Evolutionary conservation across 2,113 vertebrate genomes (phyloP).

Genomic region (Eonycteris spelaea): DNA sequence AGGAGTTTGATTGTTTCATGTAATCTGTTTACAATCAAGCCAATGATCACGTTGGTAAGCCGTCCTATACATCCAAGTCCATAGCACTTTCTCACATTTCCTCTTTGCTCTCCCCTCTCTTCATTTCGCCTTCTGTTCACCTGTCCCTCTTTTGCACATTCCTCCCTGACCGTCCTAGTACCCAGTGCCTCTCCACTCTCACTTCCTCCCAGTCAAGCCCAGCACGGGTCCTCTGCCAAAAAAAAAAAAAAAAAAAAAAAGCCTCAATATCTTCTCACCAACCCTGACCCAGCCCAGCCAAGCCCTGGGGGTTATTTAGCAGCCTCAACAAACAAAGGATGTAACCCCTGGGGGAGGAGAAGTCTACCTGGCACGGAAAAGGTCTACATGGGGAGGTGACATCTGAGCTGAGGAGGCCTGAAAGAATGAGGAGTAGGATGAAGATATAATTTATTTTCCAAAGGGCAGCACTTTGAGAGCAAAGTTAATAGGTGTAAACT

Average conservation of each 20-base stretch:
- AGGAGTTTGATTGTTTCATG: not conserved
- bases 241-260: not conserved
- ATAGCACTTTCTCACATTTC: accelerated
- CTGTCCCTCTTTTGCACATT: not conserved
- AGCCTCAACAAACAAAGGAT: not conserved
- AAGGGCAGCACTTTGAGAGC: not conserved
- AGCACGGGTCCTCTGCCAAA: not conserved
- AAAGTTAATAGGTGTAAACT: not conserved
- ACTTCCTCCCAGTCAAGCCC: not conserved
- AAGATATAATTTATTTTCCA: not conserved
- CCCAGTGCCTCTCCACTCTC: not conserved
- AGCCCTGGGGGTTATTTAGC: too few species aligned
- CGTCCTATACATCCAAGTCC: not conserved
- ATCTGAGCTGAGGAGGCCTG: not conserved
- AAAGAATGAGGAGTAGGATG: not conserved
- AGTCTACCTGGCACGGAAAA: not conserved
- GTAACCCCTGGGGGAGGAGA: not conserved
- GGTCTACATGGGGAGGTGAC: not conserved
- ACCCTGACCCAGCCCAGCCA: not conserved
- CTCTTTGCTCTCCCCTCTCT: too few species aligned
- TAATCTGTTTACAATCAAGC: not conserved
- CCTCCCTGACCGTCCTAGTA: not conserved
- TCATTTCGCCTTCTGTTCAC: too few species aligned
- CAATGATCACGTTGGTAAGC: not conserved
- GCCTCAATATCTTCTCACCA: not conserved